These are phyloP conservation scores for Sebastes cheni DNA, from an alignment of 2,797 vertebrate species.

Conservation along the genomic window DNA sequence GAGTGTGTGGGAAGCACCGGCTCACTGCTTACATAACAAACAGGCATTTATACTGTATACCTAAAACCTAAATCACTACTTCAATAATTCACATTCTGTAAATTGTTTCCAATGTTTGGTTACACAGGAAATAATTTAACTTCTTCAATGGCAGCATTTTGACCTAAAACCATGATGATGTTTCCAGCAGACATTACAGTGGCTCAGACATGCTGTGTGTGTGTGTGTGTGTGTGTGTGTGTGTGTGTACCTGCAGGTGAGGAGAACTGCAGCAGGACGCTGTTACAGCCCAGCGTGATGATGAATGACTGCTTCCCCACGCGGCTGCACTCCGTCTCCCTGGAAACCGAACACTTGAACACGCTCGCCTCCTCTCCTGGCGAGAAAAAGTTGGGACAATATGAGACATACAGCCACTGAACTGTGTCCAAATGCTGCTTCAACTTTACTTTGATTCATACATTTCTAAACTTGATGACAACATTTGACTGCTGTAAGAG, in stretches of 20 bases:
- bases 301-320: constrained; percentile 98
- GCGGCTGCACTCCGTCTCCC: constrained; percentile 94
- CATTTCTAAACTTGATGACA: background rate
- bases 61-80: background rate
- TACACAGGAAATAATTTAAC: background rate
- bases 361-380: constrained; percentile 92
- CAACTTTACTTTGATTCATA: background rate
- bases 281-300: constrained; percentile 95
- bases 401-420: background rate
- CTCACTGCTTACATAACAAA: background rate
- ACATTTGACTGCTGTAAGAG: background rate
- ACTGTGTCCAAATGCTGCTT: background rate
- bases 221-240: background rate
- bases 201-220: background rate
- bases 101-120: background rate
- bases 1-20: background rate
- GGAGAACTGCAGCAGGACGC: constrained; percentile 94
- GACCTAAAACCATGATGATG: background rate
- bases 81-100: background rate
- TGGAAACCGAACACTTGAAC: constrained; percentile 92
- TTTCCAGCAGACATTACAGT: background rate
- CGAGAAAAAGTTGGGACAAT: background rate
- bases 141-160: background rate
- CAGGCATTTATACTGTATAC: too few species aligned
- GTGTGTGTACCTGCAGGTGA: constrained; percentile 86